phyloP scores from a whole-genome alignment of 2,113 vertebrate genomes.

The Synodontis membranacea region DNA sequence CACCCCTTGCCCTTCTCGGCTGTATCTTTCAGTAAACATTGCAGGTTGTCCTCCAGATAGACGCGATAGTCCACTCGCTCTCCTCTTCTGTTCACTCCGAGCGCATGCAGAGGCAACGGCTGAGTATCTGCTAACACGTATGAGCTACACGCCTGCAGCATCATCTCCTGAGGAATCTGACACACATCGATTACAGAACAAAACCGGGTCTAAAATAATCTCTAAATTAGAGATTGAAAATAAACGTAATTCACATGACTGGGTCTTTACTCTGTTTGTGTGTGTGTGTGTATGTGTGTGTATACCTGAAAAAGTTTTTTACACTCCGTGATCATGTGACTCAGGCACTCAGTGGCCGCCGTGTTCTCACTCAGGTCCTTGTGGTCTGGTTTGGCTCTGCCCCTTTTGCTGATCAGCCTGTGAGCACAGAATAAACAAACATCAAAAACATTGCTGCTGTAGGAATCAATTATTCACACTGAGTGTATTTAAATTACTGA shows the following conservation, averaged over 20 bases:
- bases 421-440: background rate
- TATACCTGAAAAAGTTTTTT: slow-evolving; percentile 87
- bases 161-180: slow-evolving; percentile 81
- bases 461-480: background rate
- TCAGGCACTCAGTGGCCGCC: slow-evolving; percentile 81
- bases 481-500: background rate
- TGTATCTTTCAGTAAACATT: slow-evolving; percentile 73
- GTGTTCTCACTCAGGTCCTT: slow-evolving; percentile 85
- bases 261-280: background rate
- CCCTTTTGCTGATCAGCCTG: slow-evolving; percentile 75
- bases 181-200: background rate
- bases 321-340: slow-evolving; percentile 84
- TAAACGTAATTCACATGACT: background rate
- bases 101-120: slow-evolving; percentile 69
- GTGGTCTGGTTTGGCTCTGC: slow-evolving; percentile 75
- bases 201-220: background rate
- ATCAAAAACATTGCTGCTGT: background rate
- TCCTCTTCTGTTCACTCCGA: slow-evolving; percentile 58
- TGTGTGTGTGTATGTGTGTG: background rate
- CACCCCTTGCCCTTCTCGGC: slow-evolving; percentile 81
- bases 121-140: slow-evolving; percentile 76
- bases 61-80: slow-evolving; percentile 67
- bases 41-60: slow-evolving; percentile 76
- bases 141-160: slow-evolving; percentile 78
- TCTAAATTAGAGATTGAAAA: background rate